Evolutionary conservation across 2,797 vertebrate genomes (phyloP).

Genomic region (Leptoclinus maculatus): DNA sequence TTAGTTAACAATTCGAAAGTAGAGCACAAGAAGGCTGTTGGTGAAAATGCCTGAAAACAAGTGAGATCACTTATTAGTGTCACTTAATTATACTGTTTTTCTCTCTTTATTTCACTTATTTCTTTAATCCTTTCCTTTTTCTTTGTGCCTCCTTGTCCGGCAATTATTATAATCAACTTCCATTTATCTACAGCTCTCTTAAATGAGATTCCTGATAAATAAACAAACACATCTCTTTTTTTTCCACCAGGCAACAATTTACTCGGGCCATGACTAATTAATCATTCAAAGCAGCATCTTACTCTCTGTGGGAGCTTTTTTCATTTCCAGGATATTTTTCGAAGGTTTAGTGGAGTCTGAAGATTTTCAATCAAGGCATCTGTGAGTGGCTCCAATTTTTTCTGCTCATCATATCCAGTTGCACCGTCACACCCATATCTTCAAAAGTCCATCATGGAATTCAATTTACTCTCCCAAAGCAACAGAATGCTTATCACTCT

Average conservation of each 20-base stretch:
- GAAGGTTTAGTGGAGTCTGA: constrained; percentile 15
- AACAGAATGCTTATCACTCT: constrained; percentile 47
- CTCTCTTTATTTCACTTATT: neutral
- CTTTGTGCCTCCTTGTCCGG: neutral
- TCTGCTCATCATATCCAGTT: constrained; percentile 34
- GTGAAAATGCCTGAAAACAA: constrained; percentile 3
- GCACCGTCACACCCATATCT: constrained; percentile 38
- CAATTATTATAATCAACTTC: neutral
- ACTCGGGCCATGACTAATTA: constrained; percentile 2
- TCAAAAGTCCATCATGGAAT: constrained; percentile 55
- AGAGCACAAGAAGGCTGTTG: neutral
- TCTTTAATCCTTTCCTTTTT: constrained; percentile 1
- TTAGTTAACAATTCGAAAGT: neutral
- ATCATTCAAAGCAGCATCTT: constrained; percentile 15
- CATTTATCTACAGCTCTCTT: neutral
- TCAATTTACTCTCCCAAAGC: constrained; percentile 44
- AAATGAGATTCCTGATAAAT: constrained; percentile 4
- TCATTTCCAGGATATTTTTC: constrained; percentile 32
- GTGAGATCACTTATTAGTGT: neutral
- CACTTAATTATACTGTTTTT: neutral
- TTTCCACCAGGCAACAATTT: constrained; percentile 1
- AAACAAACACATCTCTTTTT: neutral
- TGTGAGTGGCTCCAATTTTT: constrained; percentile 27
- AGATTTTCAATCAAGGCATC: constrained; percentile 43
- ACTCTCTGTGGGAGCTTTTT: constrained; percentile 7